phyloP scores from a whole-genome alignment of 2,113 vertebrate genomes.

The Apistogramma diplotaenia region DNA sequence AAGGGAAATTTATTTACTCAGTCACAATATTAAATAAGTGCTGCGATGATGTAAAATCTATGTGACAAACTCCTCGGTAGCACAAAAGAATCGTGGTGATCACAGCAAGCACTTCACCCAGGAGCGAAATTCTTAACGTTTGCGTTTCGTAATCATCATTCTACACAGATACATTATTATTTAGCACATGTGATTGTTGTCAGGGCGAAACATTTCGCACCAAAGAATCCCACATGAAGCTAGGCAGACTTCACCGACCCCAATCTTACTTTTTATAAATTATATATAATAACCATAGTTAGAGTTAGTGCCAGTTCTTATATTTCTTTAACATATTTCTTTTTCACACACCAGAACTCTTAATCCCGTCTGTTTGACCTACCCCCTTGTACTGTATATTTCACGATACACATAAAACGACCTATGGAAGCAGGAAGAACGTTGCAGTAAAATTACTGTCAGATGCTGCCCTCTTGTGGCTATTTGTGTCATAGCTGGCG shows the following conservation, averaged over 20 bases:
- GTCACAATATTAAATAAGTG: background rate
- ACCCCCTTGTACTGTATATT: no score
- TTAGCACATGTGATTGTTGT: background rate
- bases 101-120: background rate
- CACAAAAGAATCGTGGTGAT: background rate
- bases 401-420: background rate
- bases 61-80: background rate
- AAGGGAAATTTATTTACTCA: background rate
- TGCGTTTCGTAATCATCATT: background rate
- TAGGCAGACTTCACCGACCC: background rate
- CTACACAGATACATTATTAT: no score
- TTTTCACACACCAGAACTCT: fast-evolving
- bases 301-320: no score
- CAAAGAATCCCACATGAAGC: background rate
- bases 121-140: background rate
- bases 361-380: background rate
- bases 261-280: no score
- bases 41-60: background rate
- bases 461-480: slow-evolving; percentile 42
- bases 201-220: background rate
- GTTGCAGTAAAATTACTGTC: background rate
- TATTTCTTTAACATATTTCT: background rate
- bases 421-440: no score
- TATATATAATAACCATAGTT: no score
- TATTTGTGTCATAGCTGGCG: background rate